Percentiles rank a stretch among this genome's conserved stretches.
Evolutionary conservation across 2,113 vertebrate species (phyloP).

Genomic region (Heliornis fulica): DNA sequence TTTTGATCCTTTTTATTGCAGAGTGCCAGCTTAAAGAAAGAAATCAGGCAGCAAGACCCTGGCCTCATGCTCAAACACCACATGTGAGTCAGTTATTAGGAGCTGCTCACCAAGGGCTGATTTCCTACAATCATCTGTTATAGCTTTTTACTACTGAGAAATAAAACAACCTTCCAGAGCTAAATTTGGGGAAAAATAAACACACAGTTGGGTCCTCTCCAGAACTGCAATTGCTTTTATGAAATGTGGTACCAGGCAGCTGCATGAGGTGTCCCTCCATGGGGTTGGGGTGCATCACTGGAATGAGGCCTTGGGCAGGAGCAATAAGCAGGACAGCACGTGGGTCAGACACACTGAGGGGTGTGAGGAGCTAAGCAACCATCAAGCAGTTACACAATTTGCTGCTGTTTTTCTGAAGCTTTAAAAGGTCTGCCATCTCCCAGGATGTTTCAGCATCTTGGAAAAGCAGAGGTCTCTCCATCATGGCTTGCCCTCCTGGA

Average conservation of each 20-base stretch:
- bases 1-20: background rate
- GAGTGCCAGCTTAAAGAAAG: background rate
- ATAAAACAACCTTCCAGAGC: background rate
- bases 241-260: background rate
- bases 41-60: background rate
- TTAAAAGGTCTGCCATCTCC: background rate
- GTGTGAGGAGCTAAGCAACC: background rate
- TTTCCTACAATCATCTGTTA: background rate
- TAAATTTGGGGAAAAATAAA: background rate
- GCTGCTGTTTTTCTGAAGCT: background rate
- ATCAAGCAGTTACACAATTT: background rate
- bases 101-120: background rate
- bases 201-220: background rate
- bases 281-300: background rate
- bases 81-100: background rate
- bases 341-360: background rate
- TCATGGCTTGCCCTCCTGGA: rapidly evolving
- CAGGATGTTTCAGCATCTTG: background rate
- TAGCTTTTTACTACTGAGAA: background rate
- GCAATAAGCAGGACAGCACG: background rate
- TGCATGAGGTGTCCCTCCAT: rapidly evolving
- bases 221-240: background rate
- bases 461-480: background rate
- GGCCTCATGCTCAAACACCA: background rate
- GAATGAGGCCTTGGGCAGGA: rapidly evolving